Conservation (phyloP, 2,113 vertebrate genomes). For the Oreochromis tanganicae region DNA sequence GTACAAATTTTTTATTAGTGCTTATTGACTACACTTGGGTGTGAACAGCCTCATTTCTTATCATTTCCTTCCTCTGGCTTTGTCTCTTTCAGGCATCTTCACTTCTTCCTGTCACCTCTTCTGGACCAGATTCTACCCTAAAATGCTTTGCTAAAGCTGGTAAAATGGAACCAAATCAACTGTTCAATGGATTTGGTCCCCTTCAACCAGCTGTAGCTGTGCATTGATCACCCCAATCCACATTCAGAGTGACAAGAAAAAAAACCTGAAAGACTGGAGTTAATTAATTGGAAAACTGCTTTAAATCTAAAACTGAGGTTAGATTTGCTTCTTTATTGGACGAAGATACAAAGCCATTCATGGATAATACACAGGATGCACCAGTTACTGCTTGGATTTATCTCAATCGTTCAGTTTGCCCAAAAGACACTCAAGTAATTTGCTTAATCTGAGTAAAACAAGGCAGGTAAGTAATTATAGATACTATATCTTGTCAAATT, state of each 20-base stretch:
- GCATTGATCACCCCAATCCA: constrained; percentile 85
- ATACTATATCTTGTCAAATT: neutral
- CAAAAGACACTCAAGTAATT: constrained; percentile 18
- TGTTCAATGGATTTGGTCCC: constrained; percentile 99
- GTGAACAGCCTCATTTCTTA: neutral
- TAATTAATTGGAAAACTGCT: neutral
- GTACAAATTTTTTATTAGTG: neutral
- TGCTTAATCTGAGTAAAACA: constrained; percentile 6
- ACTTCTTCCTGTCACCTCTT: neutral
- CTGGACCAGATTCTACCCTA: constrained; percentile 85
- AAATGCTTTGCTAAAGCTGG: constrained; percentile 99
- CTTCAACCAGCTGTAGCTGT: constrained; percentile 99
- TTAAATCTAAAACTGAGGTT: neutral
- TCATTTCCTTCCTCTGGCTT: neutral
- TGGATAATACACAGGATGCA: neutral
- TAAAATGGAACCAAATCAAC: constrained; percentile 99
- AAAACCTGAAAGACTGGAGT: neutral
- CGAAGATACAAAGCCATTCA: neutral
- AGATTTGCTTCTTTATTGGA: neutral
- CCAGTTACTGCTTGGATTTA: neutral
- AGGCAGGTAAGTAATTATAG: constrained; percentile 37
- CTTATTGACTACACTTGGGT: neutral
- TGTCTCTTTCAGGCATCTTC: constrained; percentile 28
- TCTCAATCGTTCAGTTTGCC: constrained; percentile 13
- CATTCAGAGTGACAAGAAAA: neutral